Base-by-base conservation (phyloP, 2,888 invertebrate species). In the Alviniconcha strummeri region DNA sequence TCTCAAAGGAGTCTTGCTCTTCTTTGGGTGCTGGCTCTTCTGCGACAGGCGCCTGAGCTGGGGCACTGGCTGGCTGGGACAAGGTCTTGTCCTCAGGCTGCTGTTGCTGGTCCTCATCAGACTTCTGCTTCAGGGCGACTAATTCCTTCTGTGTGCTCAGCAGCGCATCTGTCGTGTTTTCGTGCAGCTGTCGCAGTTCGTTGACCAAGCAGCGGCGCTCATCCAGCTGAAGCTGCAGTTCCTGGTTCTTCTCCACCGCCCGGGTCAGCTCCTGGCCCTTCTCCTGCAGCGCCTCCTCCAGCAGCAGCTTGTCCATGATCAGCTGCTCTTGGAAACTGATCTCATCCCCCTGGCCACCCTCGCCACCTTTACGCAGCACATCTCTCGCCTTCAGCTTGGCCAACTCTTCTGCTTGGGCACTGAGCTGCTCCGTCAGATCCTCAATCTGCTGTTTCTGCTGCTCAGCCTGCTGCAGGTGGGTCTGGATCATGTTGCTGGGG, bases 271-370 rank as follows among this genome's bases (percentile, higher is more conserved):
- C 75, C 54, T 86, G 82, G 54, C 79, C 75, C 67, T 87, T 87
- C 75, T 82, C 85, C 36, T 81, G 83, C 52, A 87, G 83, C 52
- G 82, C 81, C 64, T 87, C 85, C 71, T 86, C 83, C 55, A 88
- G 80, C 17, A 15, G 6, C 60, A 81, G 76, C 52, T 81, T 84
- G 55, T 84, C 84, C 84, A 80, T 64, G 52, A 81, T 71, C 11
- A 84, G 74, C 17, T 84, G 57, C 67, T 84, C 80, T 57, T 75
- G 19, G 69, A 80, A 75, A 5, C 36, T 80, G 64, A 11, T 76
- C 52, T 84, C 81, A 64, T 78, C 78, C 13, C 55, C 60, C 11
- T 60, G 69, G n/a, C 55, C 71, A n/a, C 69, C 17, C 13, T 55
- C 52, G 13, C 55, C 52, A 6, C 52, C 57, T 8, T 36, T 19